Percentiles rank a stretch among this genome's conserved stretches.
Conservation (phyloP, 1,140 invertebrate species). For the Ostrea denselamellosa region DNA sequence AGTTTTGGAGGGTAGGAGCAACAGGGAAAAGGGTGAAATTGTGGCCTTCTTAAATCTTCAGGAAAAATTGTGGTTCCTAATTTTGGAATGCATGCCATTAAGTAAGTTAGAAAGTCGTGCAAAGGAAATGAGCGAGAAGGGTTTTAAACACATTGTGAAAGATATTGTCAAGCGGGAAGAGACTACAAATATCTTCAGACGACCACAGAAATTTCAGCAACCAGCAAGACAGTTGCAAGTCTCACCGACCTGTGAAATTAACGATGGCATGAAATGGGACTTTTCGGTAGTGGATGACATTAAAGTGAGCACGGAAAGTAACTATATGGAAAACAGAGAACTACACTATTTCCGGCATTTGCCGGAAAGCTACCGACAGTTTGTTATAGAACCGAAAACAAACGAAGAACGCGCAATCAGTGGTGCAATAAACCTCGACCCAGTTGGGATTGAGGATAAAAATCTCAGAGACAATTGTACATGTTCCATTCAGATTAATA, state of each 20-base stretch:
- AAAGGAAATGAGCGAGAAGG: slow-evolving; percentile 60
- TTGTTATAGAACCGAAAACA: slow-evolving; percentile 69
- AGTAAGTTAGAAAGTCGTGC: slow-evolving; percentile 48
- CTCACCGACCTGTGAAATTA: slow-evolving; percentile 64
- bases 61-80: slow-evolving; percentile 73
- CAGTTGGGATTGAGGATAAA: slow-evolving; percentile 59
- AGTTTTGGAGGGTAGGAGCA: slow-evolving; percentile 65
- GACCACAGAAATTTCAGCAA: slow-evolving; percentile 41
- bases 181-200: slow-evolving; percentile 47
- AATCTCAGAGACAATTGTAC: slow-evolving; percentile 60
- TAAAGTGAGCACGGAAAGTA: slow-evolving; percentile 62
- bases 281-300: slow-evolving; percentile 67
- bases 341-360: slow-evolving; percentile 68
- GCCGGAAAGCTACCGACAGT: slow-evolving; percentile 70
- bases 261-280: slow-evolving; percentile 69
- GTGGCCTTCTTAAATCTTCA: slow-evolving; percentile 71
- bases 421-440: slow-evolving; percentile 65
- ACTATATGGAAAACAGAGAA: slow-evolving; percentile 65
- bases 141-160: slow-evolving; percentile 60
- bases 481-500: slow-evolving; percentile 63
- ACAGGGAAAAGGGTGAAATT: slow-evolving; percentile 70
- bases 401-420: slow-evolving; percentile 64
- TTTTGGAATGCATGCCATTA: slow-evolving; percentile 68
- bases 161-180: slow-evolving; percentile 57
- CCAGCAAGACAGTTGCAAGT: slow-evolving; percentile 36